A percentile compares a stretch with the other conserved stretches of the same genome.
Conservation (phyloP, 2,888 invertebrate species). For the Xestia xanthographa region DNA sequence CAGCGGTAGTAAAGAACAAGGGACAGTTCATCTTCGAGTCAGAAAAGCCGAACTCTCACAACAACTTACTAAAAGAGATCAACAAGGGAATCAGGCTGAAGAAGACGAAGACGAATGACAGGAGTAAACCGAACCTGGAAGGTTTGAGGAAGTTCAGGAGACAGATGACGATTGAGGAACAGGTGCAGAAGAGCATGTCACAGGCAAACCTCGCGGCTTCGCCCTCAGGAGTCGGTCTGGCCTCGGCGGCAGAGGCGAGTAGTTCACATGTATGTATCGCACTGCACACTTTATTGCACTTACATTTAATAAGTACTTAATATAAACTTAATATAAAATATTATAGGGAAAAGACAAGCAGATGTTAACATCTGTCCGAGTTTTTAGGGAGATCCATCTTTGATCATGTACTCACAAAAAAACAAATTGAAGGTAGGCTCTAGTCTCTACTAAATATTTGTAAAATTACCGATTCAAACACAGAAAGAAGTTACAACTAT, state of each 20-base stretch:
- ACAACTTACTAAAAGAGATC: slow-evolving; percentile 95
- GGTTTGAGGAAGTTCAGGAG: slow-evolving; percentile 96
- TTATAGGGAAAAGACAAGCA: neutral
- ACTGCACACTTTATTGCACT: slow-evolving; percentile 7
- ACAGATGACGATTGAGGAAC: slow-evolving; percentile 97
- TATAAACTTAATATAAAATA: too few species aligned
- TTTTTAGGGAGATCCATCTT: too few species aligned
- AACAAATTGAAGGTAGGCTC: neutral
- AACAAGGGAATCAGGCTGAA: slow-evolving; percentile 94
- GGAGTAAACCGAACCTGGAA: slow-evolving; percentile 95
- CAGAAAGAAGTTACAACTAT: neutral
- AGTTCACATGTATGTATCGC: slow-evolving; percentile 61
- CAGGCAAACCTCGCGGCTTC: slow-evolving; percentile 91
- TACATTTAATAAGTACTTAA: neutral
- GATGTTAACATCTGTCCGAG: too few species aligned
- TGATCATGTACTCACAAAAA: neutral
- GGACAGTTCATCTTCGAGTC: slow-evolving; percentile 97
- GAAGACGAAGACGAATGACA: slow-evolving; percentile 95
- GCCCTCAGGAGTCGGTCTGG: slow-evolving; percentile 81
- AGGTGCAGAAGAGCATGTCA: slow-evolving; percentile 95
- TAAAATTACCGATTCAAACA: neutral
- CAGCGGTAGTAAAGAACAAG: slow-evolving; percentile 92
- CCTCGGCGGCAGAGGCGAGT: slow-evolving; percentile 78
- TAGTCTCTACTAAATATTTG: too few species aligned
- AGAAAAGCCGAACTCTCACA: slow-evolving; percentile 95